These are phyloP conservation scores for Ryuthela nishihirai DNA, from an alignment of 2,888 invertebrate genomes.

Conservation along the genomic window DNA sequence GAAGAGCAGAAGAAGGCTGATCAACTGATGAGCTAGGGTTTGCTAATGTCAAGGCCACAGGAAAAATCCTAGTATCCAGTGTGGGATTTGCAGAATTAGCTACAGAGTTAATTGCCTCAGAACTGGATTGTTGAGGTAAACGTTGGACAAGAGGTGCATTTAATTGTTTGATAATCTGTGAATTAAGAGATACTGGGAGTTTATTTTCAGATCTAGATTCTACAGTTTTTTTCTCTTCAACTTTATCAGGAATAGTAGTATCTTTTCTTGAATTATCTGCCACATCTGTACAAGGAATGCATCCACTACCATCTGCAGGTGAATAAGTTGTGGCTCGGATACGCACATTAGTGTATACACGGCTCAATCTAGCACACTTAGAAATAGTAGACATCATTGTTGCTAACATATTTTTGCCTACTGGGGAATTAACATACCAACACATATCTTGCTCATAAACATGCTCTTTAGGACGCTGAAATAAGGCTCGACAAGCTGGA, in stretches of 20 bases:
- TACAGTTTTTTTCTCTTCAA: not conserved
- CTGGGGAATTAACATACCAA: conserved; percentile 39
- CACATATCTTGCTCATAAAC: conserved; percentile 35
- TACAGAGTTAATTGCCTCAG: conserved; percentile 21
- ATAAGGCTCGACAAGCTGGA: conserved; percentile 37
- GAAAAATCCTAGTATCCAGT: conserved; percentile 22
- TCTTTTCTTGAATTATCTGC: no score
- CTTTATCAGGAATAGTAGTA: no score
- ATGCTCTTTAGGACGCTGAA: conserved; percentile 39
- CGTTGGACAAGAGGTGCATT: conserved; percentile 33
- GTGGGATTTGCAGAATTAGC: conserved; percentile 12
- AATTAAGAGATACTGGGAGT: conserved; percentile 12
- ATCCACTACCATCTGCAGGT: conserved; percentile 32
- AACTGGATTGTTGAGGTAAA: conserved; percentile 6
- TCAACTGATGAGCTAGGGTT: no score
- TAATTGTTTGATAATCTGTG: conserved; percentile 28
- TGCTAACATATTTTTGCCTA: conserved; percentile 39
- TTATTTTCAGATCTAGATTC: not conserved
- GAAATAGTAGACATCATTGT: conserved; percentile 41
- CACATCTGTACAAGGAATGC: conserved; percentile 28
- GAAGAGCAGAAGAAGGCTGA: no score
- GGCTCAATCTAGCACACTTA: conserved; percentile 38
- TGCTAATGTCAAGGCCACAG: conserved; percentile 22
- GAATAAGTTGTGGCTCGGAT: conserved; percentile 40
- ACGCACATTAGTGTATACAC: conserved; percentile 39